Evolutionary conservation across 2,888 invertebrate genomes (phyloP).

Genomic region (Orthonevra nobilis): DNA sequence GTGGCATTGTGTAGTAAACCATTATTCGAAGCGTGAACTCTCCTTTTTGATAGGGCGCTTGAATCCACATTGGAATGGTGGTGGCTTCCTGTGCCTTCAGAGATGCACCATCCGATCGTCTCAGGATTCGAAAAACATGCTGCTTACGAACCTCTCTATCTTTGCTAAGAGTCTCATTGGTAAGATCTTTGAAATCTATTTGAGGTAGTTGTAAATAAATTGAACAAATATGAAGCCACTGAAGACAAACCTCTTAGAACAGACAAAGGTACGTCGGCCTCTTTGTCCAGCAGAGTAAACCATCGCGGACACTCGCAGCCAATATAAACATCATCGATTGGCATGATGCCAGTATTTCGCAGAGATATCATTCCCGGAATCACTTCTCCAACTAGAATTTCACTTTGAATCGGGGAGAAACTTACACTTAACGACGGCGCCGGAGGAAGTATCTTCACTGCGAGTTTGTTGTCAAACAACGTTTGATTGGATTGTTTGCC

Average conservation of each 20-base stretch:
- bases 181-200: constrained; percentile 76
- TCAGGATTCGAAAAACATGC: constrained; percentile 77
- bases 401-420: constrained; percentile 84
- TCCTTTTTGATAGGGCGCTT: constrained; percentile 85
- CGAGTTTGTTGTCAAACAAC: constrained; percentile 84
- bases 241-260: constrained; percentile 76
- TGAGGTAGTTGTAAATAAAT: no score
- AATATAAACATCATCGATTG: constrained; percentile 83
- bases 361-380: constrained; percentile 84
- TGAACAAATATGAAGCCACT: background rate
- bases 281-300: constrained; percentile 77
- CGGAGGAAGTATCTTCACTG: constrained; percentile 87
- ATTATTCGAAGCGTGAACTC: constrained; percentile 84
- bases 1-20: constrained; percentile 85
- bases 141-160: constrained; percentile 79
- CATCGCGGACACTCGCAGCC: constrained; percentile 80
- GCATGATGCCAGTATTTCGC: constrained; percentile 84
- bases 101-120: constrained; percentile 71
- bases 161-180: constrained; percentile 79
- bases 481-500: constrained; percentile 71
- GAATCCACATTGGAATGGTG: constrained; percentile 83
- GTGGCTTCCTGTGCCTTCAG: constrained; percentile 77
- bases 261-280: constrained; percentile 77
- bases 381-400: constrained; percentile 87
- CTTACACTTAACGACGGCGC: constrained; percentile 90